Evolutionary conservation across 2,888 invertebrate genomes (phyloP).

Genomic region (Lissocephala sabroskyi): DNA sequence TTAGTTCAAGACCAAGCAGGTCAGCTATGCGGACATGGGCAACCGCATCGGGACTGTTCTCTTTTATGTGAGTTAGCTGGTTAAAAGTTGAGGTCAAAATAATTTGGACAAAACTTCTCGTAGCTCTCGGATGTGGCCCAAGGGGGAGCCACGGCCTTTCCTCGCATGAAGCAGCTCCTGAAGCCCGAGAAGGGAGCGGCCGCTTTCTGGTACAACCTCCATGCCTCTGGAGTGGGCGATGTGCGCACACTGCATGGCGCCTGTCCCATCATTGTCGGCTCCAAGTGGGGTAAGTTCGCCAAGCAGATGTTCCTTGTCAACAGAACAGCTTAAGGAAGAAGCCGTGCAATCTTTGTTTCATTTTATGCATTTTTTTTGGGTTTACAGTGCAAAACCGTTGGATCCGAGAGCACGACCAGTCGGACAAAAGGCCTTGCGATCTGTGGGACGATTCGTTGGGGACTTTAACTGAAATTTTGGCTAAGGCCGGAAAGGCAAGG

Average conservation of each 20-base stretch:
- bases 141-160: conserved; percentile 98
- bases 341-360: too few species aligned
- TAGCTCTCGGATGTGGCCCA: conserved; percentile 97
- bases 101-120: too few species aligned
- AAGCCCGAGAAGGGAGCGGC: conserved; percentile 75
- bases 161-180: conserved; percentile 84
- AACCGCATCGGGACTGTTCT: conserved; percentile 70
- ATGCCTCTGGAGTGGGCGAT: conserved; percentile 92
- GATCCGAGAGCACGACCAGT: conserved; percentile 89
- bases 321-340: too few species aligned
- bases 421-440: conserved; percentile 78
- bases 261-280: conserved; percentile 94
- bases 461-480: not conserved
- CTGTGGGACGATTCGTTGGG: conserved; percentile 36
- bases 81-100: too few species aligned
- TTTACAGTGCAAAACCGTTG: conserved; percentile 87
- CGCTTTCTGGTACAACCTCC: conserved; percentile 95
- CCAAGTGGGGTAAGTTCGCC: conserved; percentile 90
- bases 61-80: conserved; percentile 67
- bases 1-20: conserved; percentile 16
- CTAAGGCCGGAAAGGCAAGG: not conserved
- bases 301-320: not conserved
- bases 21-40: conserved; percentile 24
- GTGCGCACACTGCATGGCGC: conserved; percentile 91
- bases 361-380: too few species aligned